phyloP scores from a whole-genome alignment of 2,888 invertebrate species.

The Nysson spinosus region DNA sequence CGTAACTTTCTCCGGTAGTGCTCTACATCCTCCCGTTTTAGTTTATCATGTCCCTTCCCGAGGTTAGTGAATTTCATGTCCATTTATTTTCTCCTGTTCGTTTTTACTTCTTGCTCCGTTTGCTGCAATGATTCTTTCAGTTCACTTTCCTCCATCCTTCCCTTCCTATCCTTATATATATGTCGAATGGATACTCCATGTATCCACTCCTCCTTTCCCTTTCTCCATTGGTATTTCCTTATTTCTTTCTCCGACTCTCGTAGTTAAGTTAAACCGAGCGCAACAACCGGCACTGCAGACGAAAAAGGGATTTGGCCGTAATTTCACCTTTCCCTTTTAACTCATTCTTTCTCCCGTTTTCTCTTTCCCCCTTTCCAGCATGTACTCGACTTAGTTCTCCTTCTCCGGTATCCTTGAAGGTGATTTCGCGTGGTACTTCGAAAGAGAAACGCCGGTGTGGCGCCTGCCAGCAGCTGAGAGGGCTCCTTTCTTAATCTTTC shows the following conservation, averaged over 20 bases:
- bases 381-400: not conserved
- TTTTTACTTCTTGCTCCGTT: conserved; percentile 18
- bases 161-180: not conserved
- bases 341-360: not conserved
- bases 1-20: not conserved
- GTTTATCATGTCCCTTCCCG: not conserved
- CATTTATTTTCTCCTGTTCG: conserved; percentile 43
- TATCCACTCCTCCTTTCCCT: conserved; percentile 9
- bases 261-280: conserved; percentile 61
- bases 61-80: conserved; percentile 36
- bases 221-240: conserved; percentile 36
- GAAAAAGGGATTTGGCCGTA: conserved; percentile 58
- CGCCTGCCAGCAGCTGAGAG: conserved; percentile 34
- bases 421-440: conserved; percentile 54
- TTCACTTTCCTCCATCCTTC: not conserved
- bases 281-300: conserved; percentile 60
- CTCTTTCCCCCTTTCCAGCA: conserved; percentile 1
- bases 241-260: conserved; percentile 45
- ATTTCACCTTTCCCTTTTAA: conserved; percentile 22
- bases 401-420: conserved; percentile 18
- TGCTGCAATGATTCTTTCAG: not conserved
- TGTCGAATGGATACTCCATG: conserved; percentile 44
- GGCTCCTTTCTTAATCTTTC: conserved; percentile 72
- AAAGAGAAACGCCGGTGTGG: conserved; percentile 47
- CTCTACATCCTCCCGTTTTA: not conserved